phyloP scores from a whole-genome alignment of 2,888 invertebrate genomes.

The Malachius bipustulatus region DNA sequence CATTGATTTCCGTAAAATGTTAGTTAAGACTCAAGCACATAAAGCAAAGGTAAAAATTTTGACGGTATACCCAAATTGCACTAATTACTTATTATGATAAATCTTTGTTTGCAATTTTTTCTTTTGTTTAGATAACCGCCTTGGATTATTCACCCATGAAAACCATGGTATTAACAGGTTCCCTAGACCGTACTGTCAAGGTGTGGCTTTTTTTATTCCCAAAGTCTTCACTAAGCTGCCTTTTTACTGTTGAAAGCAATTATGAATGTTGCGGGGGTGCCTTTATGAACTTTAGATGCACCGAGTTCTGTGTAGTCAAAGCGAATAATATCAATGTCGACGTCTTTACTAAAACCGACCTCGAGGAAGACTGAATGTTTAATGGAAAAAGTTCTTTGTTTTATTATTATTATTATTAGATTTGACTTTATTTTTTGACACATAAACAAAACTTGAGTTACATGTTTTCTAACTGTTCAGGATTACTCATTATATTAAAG shows the following conservation, averaged over 20 bases:
- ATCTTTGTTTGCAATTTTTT: too few species aligned
- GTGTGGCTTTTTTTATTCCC: neutral
- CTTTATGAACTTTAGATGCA: constrained; percentile 22
- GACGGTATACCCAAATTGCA: too few species aligned
- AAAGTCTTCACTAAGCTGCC: neutral
- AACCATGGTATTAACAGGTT: neutral
- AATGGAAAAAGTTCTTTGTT: constrained; percentile 2
- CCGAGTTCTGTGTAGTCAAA: constrained; percentile 24
- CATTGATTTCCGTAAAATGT: neutral
- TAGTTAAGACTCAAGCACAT: neutral
- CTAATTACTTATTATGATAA: too few species aligned
- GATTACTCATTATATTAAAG: too few species aligned
- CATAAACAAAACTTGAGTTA: too few species aligned
- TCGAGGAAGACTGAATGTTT: neutral
- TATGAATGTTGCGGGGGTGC: constrained; percentile 19
- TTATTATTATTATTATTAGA: too few species aligned
- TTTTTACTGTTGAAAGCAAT: too few species aligned
- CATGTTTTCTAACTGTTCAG: too few species aligned
- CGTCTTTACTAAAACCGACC: constrained; percentile 12
- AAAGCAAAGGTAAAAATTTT: constrained; percentile 1
- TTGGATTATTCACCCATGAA: neutral
- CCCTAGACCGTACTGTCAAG: neutral
- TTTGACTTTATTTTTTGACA: too few species aligned
- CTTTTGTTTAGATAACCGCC: neutral
- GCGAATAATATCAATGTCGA: constrained; percentile 17